Evolutionary conservation across 2,113 vertebrate species (phyloP).

Genomic region (Erinaceus europaeus): DNA sequence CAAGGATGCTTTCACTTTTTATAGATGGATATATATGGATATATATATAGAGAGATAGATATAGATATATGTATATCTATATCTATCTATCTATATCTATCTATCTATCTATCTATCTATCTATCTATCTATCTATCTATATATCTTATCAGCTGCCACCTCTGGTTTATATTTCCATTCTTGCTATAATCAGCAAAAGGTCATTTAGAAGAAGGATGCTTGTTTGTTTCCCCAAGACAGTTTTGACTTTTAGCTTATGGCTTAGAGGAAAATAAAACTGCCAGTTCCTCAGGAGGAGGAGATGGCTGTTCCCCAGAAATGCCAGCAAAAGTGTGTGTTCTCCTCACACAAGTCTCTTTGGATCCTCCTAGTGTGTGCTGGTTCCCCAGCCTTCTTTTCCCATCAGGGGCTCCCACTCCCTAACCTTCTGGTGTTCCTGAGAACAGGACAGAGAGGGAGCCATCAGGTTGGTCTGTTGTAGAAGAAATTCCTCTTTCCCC

Average conservation of each 20-base stretch:
- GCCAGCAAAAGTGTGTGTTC: not conserved
- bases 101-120: too few relatives aligned
- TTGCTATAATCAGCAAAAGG: constrained; percentile 42
- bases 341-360: not conserved
- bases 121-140: too few relatives aligned
- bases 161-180: constrained; percentile 26
- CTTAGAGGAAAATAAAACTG: constrained; percentile 10
- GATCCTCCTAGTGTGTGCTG: not conserved
- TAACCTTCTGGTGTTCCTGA: not conserved
- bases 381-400: not conserved
- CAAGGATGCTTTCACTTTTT: not conserved
- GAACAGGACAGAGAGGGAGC: not conserved
- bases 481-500: not conserved
- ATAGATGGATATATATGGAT: too few relatives aligned
- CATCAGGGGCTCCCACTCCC: not conserved
- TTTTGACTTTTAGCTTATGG: constrained; percentile 25
- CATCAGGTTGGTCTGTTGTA: not conserved
- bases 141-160: constrained; percentile 33
- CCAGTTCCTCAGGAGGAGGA: not conserved
- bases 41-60: too few relatives aligned
- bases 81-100: too few relatives aligned
- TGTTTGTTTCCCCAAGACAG: constrained; percentile 29
- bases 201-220: constrained; percentile 45
- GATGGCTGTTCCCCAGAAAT: not conserved
- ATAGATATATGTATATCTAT: too few relatives aligned